A percentile compares a stretch with the other conserved stretches of the same genome.
phyloP scores from a whole-genome alignment of 2,797 vertebrate species.

The Rhinoraja longicauda region DNA sequence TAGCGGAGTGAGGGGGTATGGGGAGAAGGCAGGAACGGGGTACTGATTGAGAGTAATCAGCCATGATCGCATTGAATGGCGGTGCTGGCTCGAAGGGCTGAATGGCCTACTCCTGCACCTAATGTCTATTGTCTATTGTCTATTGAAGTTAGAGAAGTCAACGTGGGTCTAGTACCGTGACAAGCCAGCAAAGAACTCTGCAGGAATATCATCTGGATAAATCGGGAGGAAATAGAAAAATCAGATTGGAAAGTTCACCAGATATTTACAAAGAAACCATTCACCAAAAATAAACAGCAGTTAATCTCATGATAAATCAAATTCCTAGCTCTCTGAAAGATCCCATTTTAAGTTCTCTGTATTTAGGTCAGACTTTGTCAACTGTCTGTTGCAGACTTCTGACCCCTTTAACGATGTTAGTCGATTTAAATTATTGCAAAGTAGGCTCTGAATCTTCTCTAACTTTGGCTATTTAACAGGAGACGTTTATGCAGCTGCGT shows the following conservation, averaged over 20 bases:
- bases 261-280: slow-evolving; percentile 22
- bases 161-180: neutral
- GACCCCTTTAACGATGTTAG: neutral
- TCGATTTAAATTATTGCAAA: neutral
- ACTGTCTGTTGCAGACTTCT: neutral
- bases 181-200: neutral
- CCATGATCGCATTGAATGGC: too few relatives aligned
- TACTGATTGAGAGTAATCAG: too few relatives aligned
- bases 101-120: too few relatives aligned
- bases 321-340: neutral
- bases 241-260: neutral
- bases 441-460: too few relatives aligned
- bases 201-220: neutral
- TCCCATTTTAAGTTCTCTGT: neutral
- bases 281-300: neutral
- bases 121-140: too few relatives aligned
- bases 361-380: neutral
- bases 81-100: too few relatives aligned
- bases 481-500: neutral
- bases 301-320: neutral
- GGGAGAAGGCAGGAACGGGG: too few relatives aligned
- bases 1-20: too few relatives aligned
- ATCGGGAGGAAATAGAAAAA: slow-evolving; percentile 7
- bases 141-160: too few relatives aligned
- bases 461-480: neutral